Base-by-base conservation (phyloP, 2,888 invertebrate species). In the Tupiocoris notatus region DNA sequence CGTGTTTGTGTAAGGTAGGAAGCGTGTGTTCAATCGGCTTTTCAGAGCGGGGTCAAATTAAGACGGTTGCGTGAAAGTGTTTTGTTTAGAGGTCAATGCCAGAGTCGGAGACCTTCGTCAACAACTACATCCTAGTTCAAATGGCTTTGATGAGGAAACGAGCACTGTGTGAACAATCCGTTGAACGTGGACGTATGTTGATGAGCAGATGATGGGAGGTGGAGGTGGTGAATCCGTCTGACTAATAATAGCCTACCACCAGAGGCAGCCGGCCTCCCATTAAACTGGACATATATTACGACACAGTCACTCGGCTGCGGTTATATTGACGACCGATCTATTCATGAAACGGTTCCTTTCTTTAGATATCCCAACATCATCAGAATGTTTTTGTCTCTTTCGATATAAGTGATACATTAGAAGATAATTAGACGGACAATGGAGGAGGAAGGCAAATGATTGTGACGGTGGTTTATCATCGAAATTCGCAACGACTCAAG, bases 11-110 rank as follows among this genome's bases (percentile, higher is more conserved):
- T 12, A 7, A 39, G 39, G 39, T 39, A 39, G 39, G 39, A 39
- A 39, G 39, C 39, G 39, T 39, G 39, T 39, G 39, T 39, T 39
- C 12, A 39, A 12, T 39, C 12, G 39, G 39, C 39, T 39, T 39
- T 39, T 39, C 12, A 62, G 62, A 65, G 39, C 18, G 54, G 54
- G 65, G 65, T 65, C 65, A 65, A 65, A 65, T 65, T 65, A 65
- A 65, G 65, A 65, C 65, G 65, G 65, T 65, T 12, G 65, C 65
- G 65, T 65, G 65, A 39, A 65, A 39, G 63, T 63, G 63, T 25
- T 65, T 24, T 65, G 65, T 39, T 24, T 39, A 39, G 39, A 39
- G 65, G 65, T 65, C 65, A 65, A 65, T 65, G 65, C 65, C 65
- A 39, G 65, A 18, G 12, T 12, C 25, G 65, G 65, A 65, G 20